These are phyloP conservation scores for Pterocles gutturalis DNA, from an alignment of 2,113 vertebrate genomes.

Conservation along the genomic window DNA sequence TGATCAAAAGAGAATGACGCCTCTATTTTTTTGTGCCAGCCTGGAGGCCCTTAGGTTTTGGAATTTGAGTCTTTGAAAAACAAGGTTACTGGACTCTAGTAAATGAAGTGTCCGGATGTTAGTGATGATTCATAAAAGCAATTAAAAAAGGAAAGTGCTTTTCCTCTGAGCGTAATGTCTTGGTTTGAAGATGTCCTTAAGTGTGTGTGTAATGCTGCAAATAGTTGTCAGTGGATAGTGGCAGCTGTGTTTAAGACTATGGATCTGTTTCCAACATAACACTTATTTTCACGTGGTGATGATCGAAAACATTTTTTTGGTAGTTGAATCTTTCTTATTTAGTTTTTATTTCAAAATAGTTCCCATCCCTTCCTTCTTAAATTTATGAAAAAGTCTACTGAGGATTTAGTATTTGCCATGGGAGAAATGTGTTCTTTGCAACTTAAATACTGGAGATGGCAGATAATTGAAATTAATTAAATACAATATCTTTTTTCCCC, in stretches of 20 bases:
- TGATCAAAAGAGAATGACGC: neutral
- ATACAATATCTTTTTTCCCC: accelerated
- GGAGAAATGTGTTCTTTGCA: neutral
- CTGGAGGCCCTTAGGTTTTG: neutral
- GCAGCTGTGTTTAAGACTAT: neutral
- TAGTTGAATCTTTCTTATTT: neutral
- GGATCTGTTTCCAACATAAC: neutral
- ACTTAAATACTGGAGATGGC: accelerated
- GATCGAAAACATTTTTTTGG: neutral
- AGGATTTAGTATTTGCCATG: neutral
- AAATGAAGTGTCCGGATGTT: constrained; percentile 27
- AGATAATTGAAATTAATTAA: neutral
- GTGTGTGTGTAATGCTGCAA: neutral
- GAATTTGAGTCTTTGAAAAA: neutral
- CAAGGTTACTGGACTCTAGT: neutral
- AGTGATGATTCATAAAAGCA: constrained; percentile 60
- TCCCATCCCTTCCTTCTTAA: neutral
- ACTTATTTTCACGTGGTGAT: neutral
- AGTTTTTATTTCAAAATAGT: neutral
- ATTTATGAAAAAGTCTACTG: neutral
- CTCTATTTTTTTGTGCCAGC: neutral
- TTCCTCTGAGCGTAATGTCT: neutral
- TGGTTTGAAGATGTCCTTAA: constrained; percentile 10
- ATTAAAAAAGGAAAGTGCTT: constrained; percentile 58
- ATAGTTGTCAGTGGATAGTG: neutral